Base-by-base conservation (phyloP, 2,888 invertebrate genomes). In the Arenicola marina region DNA sequence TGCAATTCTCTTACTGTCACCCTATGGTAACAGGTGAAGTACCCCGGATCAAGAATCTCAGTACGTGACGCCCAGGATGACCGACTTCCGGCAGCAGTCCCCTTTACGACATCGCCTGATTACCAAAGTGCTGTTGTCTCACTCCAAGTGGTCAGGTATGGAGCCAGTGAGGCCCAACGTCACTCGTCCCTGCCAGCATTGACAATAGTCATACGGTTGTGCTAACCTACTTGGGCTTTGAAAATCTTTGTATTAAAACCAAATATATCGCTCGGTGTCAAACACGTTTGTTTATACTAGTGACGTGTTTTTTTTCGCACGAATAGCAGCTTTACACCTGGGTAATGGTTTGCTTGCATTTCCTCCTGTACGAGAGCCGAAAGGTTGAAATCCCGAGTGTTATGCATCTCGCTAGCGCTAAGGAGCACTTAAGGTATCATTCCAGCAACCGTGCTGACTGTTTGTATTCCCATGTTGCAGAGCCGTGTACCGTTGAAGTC, bases 11-110 rank as follows among this genome's bases (percentile, higher is more conserved):
- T 53, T 53, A 7, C 15, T 29, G 1, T 26, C 26, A 53, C 29
- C 21, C 7, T 21, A 53, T 53, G 29, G 29, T 29, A 31, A n/a
- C n/a, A 53, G 53, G 85, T 90, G 95, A 32, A 56, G 65, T 71
- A 96, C 96, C 85, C 95, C 96, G 0, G 96, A 97, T 86, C 92
- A 94, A 75, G 89, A 91, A 78, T 88, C 90, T 62, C 92, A 95
- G 80, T 87, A 95, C 62, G 87, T 93, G 62, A 87, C 92, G 61
- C 95, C 95, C 2, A 88, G 90, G 55, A 85, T 88, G 7, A 87
- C 89, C 59, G 93, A 95, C 78, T 87, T 95, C 74, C 88, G 91
- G 29, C 75, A 76, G 51, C 68, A 75, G 43, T 73, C 74, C 34
- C 73, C 71, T n/a, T 73, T 78, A 4, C 68, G 72, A 28, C 80